Base-by-base conservation (phyloP, 2,113 vertebrate genomes). In the Pachypanchax playfairii region DNA sequence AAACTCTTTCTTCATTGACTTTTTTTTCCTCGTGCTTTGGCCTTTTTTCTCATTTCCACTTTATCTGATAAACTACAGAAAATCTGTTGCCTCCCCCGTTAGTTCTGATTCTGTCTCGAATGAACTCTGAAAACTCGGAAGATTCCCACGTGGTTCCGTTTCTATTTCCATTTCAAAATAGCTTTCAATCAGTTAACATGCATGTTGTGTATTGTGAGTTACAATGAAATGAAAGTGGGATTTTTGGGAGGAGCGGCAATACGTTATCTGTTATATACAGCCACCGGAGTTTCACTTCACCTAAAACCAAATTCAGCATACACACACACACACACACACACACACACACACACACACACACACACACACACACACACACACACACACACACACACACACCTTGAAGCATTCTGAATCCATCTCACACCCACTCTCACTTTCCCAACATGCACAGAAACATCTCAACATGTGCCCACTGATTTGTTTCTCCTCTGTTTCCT, bases 1-100 rank as follows among this genome's bases (percentile, higher is more conserved):
- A 77, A 71, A 73, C 10, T 15, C 68, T 82, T 49, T 82, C 53
- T 73, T 51, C 15, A 64, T 49, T 87, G 81, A 82, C 79, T 83
- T 42, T 9, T 29, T 52, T 46, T 67, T 20, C 35, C 41, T 66
- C 44, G 1, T 17, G 18, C 22, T 21, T 28, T 61, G 66, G 5
- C 52, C 43, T 35, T 25, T 49, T 78, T 64, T 70, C 6, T 26
- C 28, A 4, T 50, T 75, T 76, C 17, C 52, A 58, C 58, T 58
- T 51, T 20, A 56, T 70, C 25, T 41, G 42, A 24, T 29, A 56
- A 62, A 62, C 36, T 20, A 17, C 4, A 36, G 33, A 21, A 38
- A 44, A n/a, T 62, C 21, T 49, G 13, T 18, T 39, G 21, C 22
- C 24, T 15, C 18, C 24, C 15, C n/a, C 18, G 14, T 47, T 58